Evolutionary conservation across 2,113 vertebrate genomes (phyloP).

Genomic region (Sphaerodactylus townsendi): DNA sequence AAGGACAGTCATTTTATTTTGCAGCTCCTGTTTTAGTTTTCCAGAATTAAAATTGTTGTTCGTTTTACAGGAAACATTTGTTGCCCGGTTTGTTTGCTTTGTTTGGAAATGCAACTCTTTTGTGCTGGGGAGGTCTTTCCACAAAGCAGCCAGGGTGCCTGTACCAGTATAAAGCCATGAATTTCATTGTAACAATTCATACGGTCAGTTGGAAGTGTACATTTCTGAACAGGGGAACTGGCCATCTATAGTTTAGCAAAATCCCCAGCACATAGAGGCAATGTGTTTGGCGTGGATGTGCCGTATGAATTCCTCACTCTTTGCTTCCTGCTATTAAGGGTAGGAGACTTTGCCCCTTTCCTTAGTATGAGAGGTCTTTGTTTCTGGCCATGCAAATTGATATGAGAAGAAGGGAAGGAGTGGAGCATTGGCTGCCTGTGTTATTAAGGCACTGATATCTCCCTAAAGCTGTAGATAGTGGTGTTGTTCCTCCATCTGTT

Average conservation of each 20-base stretch:
- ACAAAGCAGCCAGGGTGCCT: slow-evolving; percentile 17
- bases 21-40: slow-evolving; percentile 15
- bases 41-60: neutral
- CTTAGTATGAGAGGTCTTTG: neutral
- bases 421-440: neutral
- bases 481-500: no score
- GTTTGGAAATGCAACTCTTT: slow-evolving; percentile 10
- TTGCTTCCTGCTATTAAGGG: neutral
- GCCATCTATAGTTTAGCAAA: neutral
- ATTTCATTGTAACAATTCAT: neutral
- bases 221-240: neutral
- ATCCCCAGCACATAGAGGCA: neutral
- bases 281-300: neutral
- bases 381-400: neutral
- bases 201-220: neutral
- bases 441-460: neutral
- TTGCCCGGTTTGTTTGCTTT: slow-evolving; percentile 24
- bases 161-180: neutral
- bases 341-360: neutral
- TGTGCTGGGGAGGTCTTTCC: neutral
- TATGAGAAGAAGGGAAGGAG: neutral
- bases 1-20: neutral
- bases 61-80: slow-evolving; percentile 17
- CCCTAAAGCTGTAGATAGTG: neutral
- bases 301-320: neutral